phyloP scores from a whole-genome alignment of 2,113 vertebrate species.

The Cyphomyrus plagiostoma region DNA sequence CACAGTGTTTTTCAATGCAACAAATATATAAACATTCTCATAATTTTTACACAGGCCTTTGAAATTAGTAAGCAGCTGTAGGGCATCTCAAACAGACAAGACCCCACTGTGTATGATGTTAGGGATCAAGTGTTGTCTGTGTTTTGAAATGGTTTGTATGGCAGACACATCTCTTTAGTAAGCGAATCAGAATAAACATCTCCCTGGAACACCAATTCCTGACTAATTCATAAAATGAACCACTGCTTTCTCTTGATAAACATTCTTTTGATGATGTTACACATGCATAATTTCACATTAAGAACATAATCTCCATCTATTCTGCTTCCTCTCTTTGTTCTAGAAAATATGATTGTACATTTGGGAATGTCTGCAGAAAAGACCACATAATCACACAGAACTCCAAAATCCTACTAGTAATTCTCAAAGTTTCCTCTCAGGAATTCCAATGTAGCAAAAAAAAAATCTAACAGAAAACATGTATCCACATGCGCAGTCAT shows the following conservation, averaged over 20 bases:
- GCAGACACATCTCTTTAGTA: background rate
- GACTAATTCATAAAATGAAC: background rate
- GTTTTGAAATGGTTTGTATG: constrained; percentile 3
- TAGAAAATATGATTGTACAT: constrained; percentile 12
- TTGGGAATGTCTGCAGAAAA: constrained; percentile 10
- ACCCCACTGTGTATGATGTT: background rate
- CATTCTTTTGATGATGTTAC: constrained; percentile 16
- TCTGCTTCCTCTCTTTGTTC: constrained; percentile 6
- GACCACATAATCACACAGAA: background rate
- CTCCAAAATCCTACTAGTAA: background rate
- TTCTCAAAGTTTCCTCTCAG: background rate
- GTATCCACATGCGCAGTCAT: background rate
- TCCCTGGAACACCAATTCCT: constrained; percentile 3
- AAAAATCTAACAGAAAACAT: background rate
- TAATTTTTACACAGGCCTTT: background rate
- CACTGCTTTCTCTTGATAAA: constrained; percentile 14
- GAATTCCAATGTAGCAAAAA: background rate
- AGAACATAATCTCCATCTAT: constrained; percentile 20
- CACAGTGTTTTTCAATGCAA: background rate
- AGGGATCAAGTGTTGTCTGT: constrained; percentile 9
- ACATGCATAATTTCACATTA: constrained; percentile 18
- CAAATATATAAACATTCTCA: background rate
- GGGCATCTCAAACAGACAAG: background rate
- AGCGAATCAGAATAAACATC: constrained; percentile 9
- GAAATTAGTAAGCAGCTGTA: background rate